Evolutionary conservation across 2,888 invertebrate species (phyloP).

Genomic region (Apotomis betuletana): DNA sequence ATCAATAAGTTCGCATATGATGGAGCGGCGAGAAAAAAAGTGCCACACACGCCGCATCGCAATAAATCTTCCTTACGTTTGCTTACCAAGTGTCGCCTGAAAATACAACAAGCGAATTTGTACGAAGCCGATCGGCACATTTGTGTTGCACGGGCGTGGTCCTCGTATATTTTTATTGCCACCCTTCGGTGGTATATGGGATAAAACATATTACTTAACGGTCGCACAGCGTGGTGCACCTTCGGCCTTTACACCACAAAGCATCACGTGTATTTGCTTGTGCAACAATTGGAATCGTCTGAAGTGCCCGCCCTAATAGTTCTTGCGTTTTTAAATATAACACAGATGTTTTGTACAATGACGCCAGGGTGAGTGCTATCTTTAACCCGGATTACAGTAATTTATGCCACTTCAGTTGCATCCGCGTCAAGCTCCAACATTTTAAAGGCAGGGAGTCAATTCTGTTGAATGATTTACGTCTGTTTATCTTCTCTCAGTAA

Average conservation of each 20-base stretch:
- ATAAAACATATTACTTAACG: slow-evolving; percentile 55
- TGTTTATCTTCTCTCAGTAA: slow-evolving; percentile 44
- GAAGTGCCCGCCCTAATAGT: slow-evolving; percentile 20
- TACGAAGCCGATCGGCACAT: slow-evolving; percentile 63
- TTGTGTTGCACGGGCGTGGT: slow-evolving; percentile 65
- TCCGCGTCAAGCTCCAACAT: slow-evolving; percentile 63
- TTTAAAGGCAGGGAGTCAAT: slow-evolving; percentile 63
- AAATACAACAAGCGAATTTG: slow-evolving; percentile 69
- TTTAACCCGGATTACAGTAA: slow-evolving; percentile 48
- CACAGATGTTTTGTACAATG: slow-evolving; percentile 37
- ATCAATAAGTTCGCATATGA: slow-evolving; percentile 53
- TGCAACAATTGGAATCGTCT: slow-evolving; percentile 23
- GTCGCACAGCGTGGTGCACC: slow-evolving; percentile 59
- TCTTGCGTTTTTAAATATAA: slow-evolving; percentile 32
- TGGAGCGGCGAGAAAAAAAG: slow-evolving; percentile 55
- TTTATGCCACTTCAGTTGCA: slow-evolving; percentile 68
- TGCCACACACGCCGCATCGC: slow-evolving; percentile 70
- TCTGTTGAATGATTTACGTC: slow-evolving; percentile 68
- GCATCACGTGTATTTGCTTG: slow-evolving; percentile 49
- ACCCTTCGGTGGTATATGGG: slow-evolving; percentile 63
- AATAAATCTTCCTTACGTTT: slow-evolving; percentile 77
- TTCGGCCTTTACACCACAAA: slow-evolving; percentile 58
- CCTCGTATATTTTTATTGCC: slow-evolving; percentile 70
- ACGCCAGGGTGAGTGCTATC: slow-evolving; percentile 32
- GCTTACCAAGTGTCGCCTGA: slow-evolving; percentile 73